Evolutionary conservation across 2,888 invertebrate genomes (phyloP), one percentile per base, ranked within the genome.

Genomic region (Augiades crinisus): DNA sequence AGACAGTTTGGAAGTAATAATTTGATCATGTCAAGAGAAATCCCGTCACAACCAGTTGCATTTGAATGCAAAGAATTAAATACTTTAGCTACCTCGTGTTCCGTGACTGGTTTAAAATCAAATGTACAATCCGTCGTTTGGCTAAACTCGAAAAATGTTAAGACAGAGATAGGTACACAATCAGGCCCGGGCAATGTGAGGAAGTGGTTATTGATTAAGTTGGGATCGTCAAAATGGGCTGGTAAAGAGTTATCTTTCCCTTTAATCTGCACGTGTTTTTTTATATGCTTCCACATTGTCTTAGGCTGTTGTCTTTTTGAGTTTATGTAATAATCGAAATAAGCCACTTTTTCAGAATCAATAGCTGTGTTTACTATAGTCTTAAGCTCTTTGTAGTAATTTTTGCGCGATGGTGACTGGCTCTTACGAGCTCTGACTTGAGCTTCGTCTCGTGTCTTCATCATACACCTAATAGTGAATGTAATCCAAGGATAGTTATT

Each of bases 281-380:
- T 47, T 12, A 47, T 21, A 19, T 47, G 38, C 5, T 47, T 38
- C 38, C 47, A 47, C 30, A 47, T 30, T 4, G 19, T 7, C n/a
- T n/a, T n/a, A n/a, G n/a, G n/a, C n/a, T n/a, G n/a, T n/a, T n/a
- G n/a, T n/a, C n/a, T n/a, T n/a, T 19, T 17, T 10, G 19, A 37
- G 19, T 47, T 47, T 1, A 47, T 14, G 16, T 21, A 30, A 17
- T 10, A 30, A 8, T 47, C n/a, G 13, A 38, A 47, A 19, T 47
- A 47, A 6, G 38, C 47, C 2, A 6, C 6, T 22, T 49, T 49
- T 30, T 49, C 49, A 12, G 22, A 17, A 1, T 10, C 12, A 22
- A 49, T 17, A 2, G 49, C 41, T 4, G 14, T 2, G 5, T 24
- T n/a, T 3, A 41, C 34, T 5, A 4, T 7, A 1, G 7, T 13